A percentile compares a stretch with the other conserved stretches of the same genome.
phyloP scores from a whole-genome alignment of 2,797 vertebrate species.

The Epinephelus malabaricus region DNA sequence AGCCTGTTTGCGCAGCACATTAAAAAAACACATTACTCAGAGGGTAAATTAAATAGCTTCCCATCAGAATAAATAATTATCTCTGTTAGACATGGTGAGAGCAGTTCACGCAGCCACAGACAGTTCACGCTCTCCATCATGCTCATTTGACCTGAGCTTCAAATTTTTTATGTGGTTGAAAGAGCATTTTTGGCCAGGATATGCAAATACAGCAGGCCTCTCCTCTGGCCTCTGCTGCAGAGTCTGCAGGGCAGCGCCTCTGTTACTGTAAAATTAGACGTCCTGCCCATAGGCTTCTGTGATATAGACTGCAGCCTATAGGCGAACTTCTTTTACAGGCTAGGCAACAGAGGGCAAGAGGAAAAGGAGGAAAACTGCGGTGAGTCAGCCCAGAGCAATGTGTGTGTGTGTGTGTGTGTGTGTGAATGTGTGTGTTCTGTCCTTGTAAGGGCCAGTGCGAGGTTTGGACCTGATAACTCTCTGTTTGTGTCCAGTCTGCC shows the following conservation, averaged over 20 bases:
- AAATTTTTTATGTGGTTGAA: background rate
- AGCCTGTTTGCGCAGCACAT: background rate
- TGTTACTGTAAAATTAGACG: background rate
- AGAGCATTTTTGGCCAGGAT: background rate
- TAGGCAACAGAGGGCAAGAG: background rate
- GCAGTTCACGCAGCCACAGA: background rate
- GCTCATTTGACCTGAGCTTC: background rate
- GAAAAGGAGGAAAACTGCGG: background rate
- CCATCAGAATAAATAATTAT: no score
- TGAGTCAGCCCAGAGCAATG: conserved; percentile 14
- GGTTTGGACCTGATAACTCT: background rate
- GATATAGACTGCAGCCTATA: no score
- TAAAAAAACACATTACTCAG: no score
- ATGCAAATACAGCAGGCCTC: background rate
- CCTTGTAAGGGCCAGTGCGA: conserved; percentile 6
- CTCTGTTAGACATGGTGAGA: no score
- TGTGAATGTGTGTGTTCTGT: background rate
- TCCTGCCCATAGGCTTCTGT: background rate
- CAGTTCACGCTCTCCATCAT: no score
- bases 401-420: background rate
- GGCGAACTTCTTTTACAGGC: no score
- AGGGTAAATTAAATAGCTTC: no score
- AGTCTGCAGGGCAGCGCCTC: background rate
- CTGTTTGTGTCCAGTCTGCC: background rate
- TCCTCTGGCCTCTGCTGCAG: background rate